A percentile compares a stretch with the other conserved stretches of the same genome.
Evolutionary conservation across 2,888 invertebrate species (phyloP).

Genomic region (Ischnus inquisitorius): DNA sequence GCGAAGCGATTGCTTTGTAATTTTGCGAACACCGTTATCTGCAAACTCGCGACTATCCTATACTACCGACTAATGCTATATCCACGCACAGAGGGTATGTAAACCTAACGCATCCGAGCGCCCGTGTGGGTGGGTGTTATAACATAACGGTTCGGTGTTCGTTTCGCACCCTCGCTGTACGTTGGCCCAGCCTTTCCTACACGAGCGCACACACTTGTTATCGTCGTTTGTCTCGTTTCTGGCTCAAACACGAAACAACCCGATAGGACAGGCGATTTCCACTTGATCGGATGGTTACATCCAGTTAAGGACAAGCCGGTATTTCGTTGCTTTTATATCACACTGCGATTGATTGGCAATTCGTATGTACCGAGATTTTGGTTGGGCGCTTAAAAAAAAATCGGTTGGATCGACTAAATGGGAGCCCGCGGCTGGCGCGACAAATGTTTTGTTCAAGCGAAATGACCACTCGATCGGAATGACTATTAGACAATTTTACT

Average conservation of each 20-base stretch:
- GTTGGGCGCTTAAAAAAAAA: background rate
- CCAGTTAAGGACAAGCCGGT: background rate
- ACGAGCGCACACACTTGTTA: background rate
- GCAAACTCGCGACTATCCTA: conserved; percentile 69
- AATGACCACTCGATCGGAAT: too few relatives aligned
- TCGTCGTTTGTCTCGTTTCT: background rate
- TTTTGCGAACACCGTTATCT: conserved; percentile 73
- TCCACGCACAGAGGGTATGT: background rate
- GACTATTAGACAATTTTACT: too few relatives aligned
- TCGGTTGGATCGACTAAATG: too few relatives aligned
- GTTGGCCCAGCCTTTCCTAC: background rate
- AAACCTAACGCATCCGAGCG: background rate
- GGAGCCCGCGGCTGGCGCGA: too few relatives aligned
- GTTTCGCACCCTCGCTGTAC: conserved; percentile 17
- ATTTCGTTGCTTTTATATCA: background rate
- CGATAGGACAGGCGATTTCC: background rate
- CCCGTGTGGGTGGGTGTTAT: conserved; percentile 8
- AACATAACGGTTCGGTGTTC: conserved; percentile 23
- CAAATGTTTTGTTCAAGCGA: too few relatives aligned
- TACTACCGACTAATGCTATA: background rate
- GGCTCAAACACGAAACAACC: background rate
- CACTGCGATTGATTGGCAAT: background rate
- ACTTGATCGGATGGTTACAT: conserved; percentile 7
- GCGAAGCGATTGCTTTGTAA: conserved; percentile 73
- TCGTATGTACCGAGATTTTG: background rate